phyloP scores from a whole-genome alignment of 1,140 invertebrate genomes.

The Leptinotarsa defecta region DNA sequence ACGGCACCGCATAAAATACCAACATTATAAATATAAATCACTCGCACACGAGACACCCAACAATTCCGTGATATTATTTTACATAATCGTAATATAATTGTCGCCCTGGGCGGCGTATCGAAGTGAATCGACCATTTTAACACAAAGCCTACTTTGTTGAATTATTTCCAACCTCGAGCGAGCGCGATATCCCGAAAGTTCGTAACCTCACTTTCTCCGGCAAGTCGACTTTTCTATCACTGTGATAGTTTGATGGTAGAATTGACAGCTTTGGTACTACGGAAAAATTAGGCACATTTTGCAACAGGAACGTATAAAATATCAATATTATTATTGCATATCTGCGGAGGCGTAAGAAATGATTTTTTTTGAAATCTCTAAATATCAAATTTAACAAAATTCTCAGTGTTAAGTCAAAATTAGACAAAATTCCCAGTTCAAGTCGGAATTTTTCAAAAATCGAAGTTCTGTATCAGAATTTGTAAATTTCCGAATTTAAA shows the following conservation, averaged over 20 bases:
- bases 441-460: too few relatives aligned
- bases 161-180: constrained; percentile 18
- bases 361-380: too few relatives aligned
- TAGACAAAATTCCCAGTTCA: too few relatives aligned
- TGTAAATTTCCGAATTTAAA: too few relatives aligned
- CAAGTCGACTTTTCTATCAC: constrained; percentile 13
- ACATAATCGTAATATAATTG: constrained; percentile 27
- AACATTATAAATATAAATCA: constrained; percentile 21
- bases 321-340: too few relatives aligned
- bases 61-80: constrained; percentile 26
- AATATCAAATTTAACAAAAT: too few relatives aligned
- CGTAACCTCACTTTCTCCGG: constrained; percentile 15
- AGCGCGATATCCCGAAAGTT: constrained; percentile 14
- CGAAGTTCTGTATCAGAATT: too few relatives aligned
- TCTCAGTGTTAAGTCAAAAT: too few relatives aligned
- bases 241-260: background rate
- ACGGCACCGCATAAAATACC: background rate
- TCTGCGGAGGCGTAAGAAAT: too few relatives aligned
- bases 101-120: constrained; percentile 14
- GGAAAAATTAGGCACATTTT: background rate
- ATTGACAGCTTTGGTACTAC: background rate
- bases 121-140: constrained; percentile 23
- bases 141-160: constrained; percentile 27
- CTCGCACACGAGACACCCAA: constrained; percentile 21
- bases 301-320: background rate